These are phyloP conservation scores for Centropus bengalensis DNA, from an alignment of 2,113 vertebrate genomes.

Conservation along the genomic window DNA sequence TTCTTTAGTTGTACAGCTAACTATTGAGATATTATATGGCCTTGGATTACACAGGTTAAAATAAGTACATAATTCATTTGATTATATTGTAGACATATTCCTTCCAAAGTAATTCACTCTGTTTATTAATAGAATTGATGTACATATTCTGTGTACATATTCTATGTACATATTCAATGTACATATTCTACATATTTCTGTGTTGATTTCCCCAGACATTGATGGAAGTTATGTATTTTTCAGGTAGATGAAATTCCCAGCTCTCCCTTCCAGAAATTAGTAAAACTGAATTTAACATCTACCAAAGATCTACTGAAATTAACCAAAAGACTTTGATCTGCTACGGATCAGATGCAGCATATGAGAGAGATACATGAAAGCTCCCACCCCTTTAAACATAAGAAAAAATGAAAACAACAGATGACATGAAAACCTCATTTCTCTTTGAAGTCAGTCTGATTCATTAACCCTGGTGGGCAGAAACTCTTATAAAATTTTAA, in stretches of 20 bases:
- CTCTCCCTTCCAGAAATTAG: background rate
- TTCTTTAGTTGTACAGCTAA: background rate
- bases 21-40: background rate
- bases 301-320: constrained; percentile 6
- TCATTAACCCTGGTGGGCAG: constrained; percentile 42
- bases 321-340: background rate
- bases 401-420: constrained; percentile 21
- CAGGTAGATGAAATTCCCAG: background rate
- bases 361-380: constrained; percentile 24
- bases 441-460: constrained; percentile 51
- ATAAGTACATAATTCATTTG: background rate
- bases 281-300: background rate
- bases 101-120: background rate
- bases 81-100: background rate
- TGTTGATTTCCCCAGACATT: background rate
- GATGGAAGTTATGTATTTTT: background rate
- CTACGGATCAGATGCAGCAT: background rate
- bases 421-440: constrained; percentile 34
- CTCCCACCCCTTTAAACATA: constrained; percentile 1
- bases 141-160: background rate
- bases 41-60: background rate
- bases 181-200: background rate
- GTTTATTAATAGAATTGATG: background rate
- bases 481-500: constrained; percentile 39
- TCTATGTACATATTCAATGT: too few relatives aligned